phyloP scores from a whole-genome alignment of 2,888 invertebrate genomes.

The Coremacera marginata region DNA sequence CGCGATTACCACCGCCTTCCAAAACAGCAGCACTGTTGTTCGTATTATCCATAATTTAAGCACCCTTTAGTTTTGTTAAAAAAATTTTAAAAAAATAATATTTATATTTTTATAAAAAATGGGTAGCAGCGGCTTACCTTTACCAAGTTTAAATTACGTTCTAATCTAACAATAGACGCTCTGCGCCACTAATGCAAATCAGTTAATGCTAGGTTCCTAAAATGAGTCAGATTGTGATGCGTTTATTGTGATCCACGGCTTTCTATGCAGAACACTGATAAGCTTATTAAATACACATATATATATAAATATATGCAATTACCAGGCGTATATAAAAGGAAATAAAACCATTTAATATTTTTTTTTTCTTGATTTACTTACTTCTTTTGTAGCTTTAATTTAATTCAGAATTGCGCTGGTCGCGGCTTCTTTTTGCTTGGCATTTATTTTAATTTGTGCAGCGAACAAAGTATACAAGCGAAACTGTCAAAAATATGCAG shows the following conservation, averaged over 20 bases:
- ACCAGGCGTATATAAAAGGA: too few relatives aligned
- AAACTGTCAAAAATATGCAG: too few relatives aligned
- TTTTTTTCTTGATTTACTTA: background rate
- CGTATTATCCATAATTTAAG: slow-evolving; percentile 54
- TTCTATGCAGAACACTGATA: background rate
- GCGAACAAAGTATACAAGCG: too few relatives aligned
- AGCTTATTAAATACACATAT: background rate
- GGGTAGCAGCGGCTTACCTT: slow-evolving; percentile 48
- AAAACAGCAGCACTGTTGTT: slow-evolving; percentile 44
- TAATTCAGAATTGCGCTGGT: slow-evolving; percentile 15
- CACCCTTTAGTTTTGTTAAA: slow-evolving; percentile 52
- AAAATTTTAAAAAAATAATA: too few relatives aligned
- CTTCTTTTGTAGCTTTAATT: background rate
- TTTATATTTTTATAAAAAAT: too few relatives aligned
- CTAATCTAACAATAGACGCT: slow-evolving; percentile 52
- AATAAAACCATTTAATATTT: background rate
- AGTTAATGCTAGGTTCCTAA: background rate
- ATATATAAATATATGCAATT: background rate
- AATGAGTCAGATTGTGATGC: background rate
- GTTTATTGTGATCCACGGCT: background rate
- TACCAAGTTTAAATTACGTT: slow-evolving; percentile 53
- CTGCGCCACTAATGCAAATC: too few relatives aligned
- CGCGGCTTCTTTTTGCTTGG: slow-evolving; percentile 18
- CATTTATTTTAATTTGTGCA: background rate
- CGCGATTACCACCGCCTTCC: slow-evolving; percentile 42